Conservation (phyloP, 2,113 vertebrate genomes). For the Lanius collurio region DNA sequence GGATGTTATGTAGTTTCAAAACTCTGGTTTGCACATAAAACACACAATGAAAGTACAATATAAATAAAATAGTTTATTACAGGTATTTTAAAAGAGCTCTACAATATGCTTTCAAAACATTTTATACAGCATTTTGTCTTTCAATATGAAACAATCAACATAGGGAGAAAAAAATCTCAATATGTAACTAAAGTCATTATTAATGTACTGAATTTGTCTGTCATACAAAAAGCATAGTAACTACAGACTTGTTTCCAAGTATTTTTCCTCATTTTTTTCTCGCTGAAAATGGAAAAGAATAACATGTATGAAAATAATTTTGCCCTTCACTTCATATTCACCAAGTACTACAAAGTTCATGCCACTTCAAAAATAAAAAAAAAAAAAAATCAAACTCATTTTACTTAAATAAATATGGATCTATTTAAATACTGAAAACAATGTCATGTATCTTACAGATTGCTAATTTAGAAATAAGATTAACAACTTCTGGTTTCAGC, state of each 20-base stretch:
- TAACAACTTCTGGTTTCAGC: background rate
- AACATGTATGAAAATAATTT: background rate
- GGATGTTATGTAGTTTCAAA: background rate
- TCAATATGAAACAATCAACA: slow-evolving; percentile 71
- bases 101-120: slow-evolving; percentile 64
- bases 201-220: slow-evolving; percentile 10
- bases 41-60: slow-evolving; percentile 18
- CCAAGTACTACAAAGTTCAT: background rate
- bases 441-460: background rate
- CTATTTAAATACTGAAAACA: slow-evolving; percentile 3
- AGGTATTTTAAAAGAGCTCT: slow-evolving; percentile 67
- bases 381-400: background rate
- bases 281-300: background rate
- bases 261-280: background rate
- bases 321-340: background rate
- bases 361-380: background rate
- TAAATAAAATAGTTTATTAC: slow-evolving; percentile 69
- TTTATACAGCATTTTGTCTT: slow-evolving; percentile 62
- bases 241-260: background rate
- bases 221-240: slow-evolving; percentile 21
- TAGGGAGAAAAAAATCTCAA: slow-evolving; percentile 4
- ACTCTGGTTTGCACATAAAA: background rate
- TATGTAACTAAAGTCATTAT: background rate
- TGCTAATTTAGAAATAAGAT: background rate
- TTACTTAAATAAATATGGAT: slow-evolving; percentile 23